These are phyloP conservation scores for Microplitis demolitor DNA, from an alignment of 1,140 invertebrate genomes.

Conservation along the genomic window DNA sequence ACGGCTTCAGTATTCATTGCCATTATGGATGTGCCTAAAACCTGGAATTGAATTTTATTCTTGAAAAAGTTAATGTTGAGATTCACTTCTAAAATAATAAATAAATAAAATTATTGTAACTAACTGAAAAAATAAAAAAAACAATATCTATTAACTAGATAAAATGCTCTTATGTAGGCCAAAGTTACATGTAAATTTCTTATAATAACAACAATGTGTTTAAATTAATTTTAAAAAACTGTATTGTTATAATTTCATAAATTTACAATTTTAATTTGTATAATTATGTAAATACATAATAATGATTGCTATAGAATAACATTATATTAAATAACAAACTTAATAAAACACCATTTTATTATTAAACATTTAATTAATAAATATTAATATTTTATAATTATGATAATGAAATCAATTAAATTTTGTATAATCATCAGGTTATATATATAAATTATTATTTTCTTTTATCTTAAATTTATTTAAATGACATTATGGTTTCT, in stretches of 20 bases:
- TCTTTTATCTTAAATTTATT: too few species aligned
- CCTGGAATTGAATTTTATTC: constrained; percentile 7
- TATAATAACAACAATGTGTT: neutral
- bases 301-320: constrained; percentile 10
- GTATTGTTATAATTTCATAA: constrained; percentile 9
- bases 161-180: constrained; percentile 4
- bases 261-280: constrained; percentile 25
- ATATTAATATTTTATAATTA: too few species aligned
- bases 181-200: constrained; percentile 12
- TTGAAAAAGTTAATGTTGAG: neutral
- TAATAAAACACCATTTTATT: constrained; percentile 8
- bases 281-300: constrained; percentile 30
- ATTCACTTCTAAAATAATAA: constrained; percentile 10
- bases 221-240: neutral
- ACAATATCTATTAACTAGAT: neutral
- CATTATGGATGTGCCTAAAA: constrained; percentile 21
- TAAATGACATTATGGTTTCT: too few species aligned
- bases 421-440: too few species aligned
- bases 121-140: constrained; percentile 17
- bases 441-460: too few species aligned
- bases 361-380: neutral
- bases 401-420: too few species aligned
- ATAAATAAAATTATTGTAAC: constrained; percentile 14
- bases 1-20: constrained; percentile 12
- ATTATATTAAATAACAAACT: constrained; percentile 7